These are phyloP conservation scores for Limnephilus lunatus DNA, from an alignment of 2,888 invertebrate genomes.

Conservation along the genomic window DNA sequence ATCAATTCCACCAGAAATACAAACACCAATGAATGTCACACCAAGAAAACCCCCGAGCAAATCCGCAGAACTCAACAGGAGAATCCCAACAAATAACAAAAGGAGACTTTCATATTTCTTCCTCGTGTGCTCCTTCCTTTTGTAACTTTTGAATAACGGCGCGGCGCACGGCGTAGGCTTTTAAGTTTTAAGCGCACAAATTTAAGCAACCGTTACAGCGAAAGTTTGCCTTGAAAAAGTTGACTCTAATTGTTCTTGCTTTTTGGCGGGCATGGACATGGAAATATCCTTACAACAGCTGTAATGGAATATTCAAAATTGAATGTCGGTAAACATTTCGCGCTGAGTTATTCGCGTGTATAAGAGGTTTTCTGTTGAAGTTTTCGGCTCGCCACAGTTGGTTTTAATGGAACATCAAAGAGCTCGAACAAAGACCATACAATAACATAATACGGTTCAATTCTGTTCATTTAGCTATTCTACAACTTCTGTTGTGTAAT, in stretches of 20 bases:
- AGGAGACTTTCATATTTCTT: slow-evolving; percentile 42
- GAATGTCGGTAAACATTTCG: slow-evolving; percentile 31
- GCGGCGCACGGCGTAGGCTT: slow-evolving; percentile 50
- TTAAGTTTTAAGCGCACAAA: slow-evolving; percentile 58
- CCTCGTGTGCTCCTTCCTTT: slow-evolving; percentile 39
- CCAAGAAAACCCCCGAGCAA: background rate
- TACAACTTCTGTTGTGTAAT: background rate
- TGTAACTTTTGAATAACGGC: slow-evolving; percentile 62
- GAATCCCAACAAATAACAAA: slow-evolving; percentile 40
- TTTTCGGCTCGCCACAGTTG: background rate
- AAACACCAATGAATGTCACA: background rate
- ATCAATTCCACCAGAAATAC: background rate
- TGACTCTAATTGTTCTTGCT: slow-evolving; percentile 60
- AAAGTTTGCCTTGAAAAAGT: slow-evolving; percentile 60
- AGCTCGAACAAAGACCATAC: background rate
- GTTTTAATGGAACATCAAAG: background rate
- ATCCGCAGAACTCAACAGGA: slow-evolving; percentile 7
- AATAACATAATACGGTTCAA: background rate
- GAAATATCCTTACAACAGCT: slow-evolving; percentile 45
- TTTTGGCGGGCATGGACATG: slow-evolving; percentile 7
- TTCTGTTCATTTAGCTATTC: background rate
- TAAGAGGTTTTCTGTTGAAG: background rate
- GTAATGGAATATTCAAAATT: slow-evolving; percentile 42
- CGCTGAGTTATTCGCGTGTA: background rate
- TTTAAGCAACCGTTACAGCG: slow-evolving; percentile 62